Percentiles rank a stretch among this genome's conserved stretches.
Conservation (phyloP, 2,113 vertebrate genomes). For the Trichechus manatus region DNA sequence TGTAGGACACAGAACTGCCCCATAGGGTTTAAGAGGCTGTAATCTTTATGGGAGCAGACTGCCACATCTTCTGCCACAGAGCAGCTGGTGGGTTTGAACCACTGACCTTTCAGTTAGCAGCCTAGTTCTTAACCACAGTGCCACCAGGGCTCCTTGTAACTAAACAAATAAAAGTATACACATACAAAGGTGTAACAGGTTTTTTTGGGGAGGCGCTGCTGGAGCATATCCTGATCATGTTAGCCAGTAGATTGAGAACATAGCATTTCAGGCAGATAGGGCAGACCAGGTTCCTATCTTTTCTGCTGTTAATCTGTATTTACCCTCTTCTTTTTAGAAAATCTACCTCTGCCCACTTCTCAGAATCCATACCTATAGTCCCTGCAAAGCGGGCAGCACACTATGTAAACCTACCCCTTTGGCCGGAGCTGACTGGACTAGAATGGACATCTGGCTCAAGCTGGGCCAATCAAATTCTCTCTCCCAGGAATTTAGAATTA, state of each 20-base stretch:
- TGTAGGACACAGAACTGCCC: no score
- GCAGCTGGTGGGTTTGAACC: background rate
- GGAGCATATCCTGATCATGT: background rate
- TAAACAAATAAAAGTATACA: background rate
- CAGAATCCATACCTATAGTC: background rate
- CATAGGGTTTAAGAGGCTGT: no score
- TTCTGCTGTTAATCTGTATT: constrained; percentile 12
- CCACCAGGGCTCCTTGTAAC: background rate
- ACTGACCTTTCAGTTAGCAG: background rate
- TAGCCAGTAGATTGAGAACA: background rate
- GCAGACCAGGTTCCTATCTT: background rate
- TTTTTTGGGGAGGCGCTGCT: background rate
- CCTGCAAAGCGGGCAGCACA: background rate
- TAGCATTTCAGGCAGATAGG: background rate
- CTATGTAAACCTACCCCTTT: background rate
- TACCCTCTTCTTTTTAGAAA: background rate
- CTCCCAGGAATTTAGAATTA: background rate
- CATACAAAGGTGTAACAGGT: background rate
- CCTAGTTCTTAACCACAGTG: background rate
- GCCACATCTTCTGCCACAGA: background rate
- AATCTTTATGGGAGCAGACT: no score
- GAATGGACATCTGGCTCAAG: background rate
- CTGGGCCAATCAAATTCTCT: background rate
- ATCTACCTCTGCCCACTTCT: background rate
- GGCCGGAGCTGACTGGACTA: background rate